These are phyloP conservation scores for Epinotia nisella DNA, from an alignment of 2,888 invertebrate species.

Conservation along the genomic window DNA sequence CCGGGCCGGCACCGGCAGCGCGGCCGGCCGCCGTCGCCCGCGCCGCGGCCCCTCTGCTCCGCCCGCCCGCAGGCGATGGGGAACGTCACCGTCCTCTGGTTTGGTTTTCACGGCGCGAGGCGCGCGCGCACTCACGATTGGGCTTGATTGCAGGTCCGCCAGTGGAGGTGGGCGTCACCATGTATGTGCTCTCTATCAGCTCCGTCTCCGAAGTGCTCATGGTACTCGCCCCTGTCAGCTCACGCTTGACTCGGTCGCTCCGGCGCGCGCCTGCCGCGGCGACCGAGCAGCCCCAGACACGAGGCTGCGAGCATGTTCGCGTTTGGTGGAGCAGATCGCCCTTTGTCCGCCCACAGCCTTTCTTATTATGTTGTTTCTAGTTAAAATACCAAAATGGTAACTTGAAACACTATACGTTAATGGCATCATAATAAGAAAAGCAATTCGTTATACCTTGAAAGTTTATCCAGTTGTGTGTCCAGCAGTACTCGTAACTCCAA, in stretches of 20 bases:
- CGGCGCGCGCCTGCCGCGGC: slow-evolving; percentile 69
- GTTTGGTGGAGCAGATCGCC: slow-evolving; percentile 80
- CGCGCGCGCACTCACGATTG: slow-evolving; percentile 77
- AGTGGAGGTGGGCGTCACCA: slow-evolving; percentile 98
- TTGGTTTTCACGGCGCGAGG: slow-evolving; percentile 77
- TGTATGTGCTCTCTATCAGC: slow-evolving; percentile 99
- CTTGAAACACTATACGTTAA: slow-evolving; percentile 47
- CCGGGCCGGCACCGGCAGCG: slow-evolving; percentile 50
- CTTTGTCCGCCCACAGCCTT: slow-evolving; percentile 80
- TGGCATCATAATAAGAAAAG: slow-evolving; percentile 78
- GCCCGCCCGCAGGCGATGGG: slow-evolving; percentile 66
- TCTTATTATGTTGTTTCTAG: slow-evolving; percentile 73
- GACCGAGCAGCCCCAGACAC: slow-evolving; percentile 84
- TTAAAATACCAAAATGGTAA: slow-evolving; percentile 41
- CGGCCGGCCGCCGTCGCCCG: slow-evolving; percentile 50
- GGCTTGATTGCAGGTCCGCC: slow-evolving; percentile 94
- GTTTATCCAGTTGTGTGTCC: slow-evolving; percentile 74
- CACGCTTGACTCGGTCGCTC: slow-evolving; percentile 78
- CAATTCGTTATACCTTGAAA: slow-evolving; percentile 72
- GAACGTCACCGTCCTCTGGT: slow-evolving; percentile 74
- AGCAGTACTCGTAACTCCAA: slow-evolving; percentile 84
- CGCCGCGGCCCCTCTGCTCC: slow-evolving; percentile 60
- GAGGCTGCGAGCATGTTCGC: slow-evolving; percentile 84
- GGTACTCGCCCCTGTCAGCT: slow-evolving; percentile 88
- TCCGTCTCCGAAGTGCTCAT: slow-evolving; percentile 99